Evolutionary conservation across 2,113 vertebrate species (phyloP).

Genomic region (Lampris incognitus): DNA sequence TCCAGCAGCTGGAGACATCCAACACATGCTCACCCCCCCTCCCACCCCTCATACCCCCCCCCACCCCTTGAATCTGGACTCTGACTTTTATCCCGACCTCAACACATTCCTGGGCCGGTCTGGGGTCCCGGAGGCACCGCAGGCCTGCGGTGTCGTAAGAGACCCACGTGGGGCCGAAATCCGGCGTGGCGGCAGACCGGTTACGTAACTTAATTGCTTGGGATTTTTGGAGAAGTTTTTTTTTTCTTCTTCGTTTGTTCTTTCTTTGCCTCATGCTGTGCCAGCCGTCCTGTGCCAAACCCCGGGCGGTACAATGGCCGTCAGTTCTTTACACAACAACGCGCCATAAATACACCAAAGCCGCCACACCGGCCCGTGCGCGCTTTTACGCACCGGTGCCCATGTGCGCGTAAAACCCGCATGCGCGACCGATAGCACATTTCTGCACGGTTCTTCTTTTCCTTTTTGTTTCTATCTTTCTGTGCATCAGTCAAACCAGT

Average conservation of each 20-base stretch:
- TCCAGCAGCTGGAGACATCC: conserved; percentile 65
- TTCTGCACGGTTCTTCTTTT: not conserved
- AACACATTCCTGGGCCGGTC: conserved; percentile 69
- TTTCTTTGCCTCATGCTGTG: conserved; percentile 54
- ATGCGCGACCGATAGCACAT: too few species aligned
- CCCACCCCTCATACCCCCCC: conserved; percentile 10
- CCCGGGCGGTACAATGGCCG: conserved; percentile 42
- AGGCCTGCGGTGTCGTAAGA: conserved; percentile 51
- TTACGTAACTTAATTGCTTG: conserved; percentile 75
- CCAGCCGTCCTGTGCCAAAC: conserved; percentile 46
- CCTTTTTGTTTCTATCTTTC: not conserved
- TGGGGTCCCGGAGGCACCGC: conserved; percentile 33
- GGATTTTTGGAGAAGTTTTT: conserved; percentile 58
- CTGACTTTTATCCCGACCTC: not conserved
- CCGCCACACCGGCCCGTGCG: not conserved
- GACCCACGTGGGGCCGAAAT: conserved; percentile 57
- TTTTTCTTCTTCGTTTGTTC: conserved; percentile 46
- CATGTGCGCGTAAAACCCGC: not conserved
- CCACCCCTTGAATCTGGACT: not conserved
- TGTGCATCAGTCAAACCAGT: not conserved
- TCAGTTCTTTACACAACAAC: not conserved
- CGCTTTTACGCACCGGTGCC: conserved; percentile 7
- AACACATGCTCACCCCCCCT: conserved; percentile 9
- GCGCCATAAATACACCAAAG: not conserved
- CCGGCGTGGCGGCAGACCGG: conserved; percentile 42